Evolutionary conservation across 2,113 vertebrate genomes (phyloP).

Genomic region (Malurus alboscapulatus): DNA sequence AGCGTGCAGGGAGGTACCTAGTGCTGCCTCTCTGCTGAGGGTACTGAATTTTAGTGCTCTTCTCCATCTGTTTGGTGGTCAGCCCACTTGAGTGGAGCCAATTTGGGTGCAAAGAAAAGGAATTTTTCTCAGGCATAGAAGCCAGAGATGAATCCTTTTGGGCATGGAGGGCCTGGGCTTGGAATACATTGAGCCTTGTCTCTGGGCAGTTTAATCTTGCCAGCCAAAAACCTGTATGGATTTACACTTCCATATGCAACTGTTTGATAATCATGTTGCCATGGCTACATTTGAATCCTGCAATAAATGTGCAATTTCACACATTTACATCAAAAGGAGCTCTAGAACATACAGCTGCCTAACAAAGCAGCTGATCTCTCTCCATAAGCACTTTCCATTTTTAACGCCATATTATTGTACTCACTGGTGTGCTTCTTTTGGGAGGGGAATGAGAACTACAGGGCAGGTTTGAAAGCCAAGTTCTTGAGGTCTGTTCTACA

Average conservation of each 20-base stretch:
- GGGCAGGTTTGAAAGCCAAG: not conserved
- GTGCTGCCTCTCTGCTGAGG: not conserved
- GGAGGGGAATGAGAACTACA: not conserved
- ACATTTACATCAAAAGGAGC: constrained; percentile 59
- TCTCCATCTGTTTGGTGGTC: not conserved
- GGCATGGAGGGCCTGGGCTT: not conserved
- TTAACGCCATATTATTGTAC: not conserved
- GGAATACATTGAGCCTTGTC: not conserved
- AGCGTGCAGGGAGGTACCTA: not conserved
- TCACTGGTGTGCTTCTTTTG: not conserved
- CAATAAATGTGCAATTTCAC: constrained; percentile 59
- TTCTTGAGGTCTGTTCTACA: not conserved
- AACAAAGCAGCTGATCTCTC: constrained; percentile 13
- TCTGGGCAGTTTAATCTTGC: not conserved
- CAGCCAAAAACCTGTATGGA: constrained; percentile 26
- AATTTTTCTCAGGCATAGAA: not conserved
- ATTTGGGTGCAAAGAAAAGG: not conserved
- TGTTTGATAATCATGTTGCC: constrained; percentile 38
- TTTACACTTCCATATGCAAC: constrained; percentile 43
- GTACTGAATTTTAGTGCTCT: not conserved
- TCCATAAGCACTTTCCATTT: constrained; percentile 6
- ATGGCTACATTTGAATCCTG: constrained; percentile 36
- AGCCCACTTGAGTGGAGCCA: not conserved
- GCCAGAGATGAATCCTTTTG: not conserved
- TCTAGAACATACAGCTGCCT: constrained; percentile 5